A percentile compares a stretch with the other conserved stretches of the same genome.
phyloP scores from a whole-genome alignment of 1,140 invertebrate species.

The Caligus rogercresseyi region DNA sequence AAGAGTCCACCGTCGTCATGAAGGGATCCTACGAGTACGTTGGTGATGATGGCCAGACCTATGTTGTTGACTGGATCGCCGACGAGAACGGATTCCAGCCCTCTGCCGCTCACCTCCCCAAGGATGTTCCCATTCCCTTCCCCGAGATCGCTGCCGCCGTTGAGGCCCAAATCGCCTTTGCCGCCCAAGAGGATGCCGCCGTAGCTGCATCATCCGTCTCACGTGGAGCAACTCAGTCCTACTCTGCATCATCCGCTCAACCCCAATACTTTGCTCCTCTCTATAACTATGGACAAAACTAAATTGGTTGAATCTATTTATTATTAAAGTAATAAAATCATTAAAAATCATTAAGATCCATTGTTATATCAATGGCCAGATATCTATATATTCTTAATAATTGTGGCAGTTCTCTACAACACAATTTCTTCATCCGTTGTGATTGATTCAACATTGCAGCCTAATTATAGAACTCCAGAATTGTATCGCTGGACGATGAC shows the following conservation, averaged over 20 bases:
- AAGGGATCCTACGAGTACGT: conserved; percentile 21
- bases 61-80: conserved; percentile 32
- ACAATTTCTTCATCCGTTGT: no score
- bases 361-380: no score
- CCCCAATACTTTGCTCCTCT: not conserved
- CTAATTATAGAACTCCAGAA: no score
- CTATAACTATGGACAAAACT: not conserved
- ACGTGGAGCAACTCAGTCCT: not conserved
- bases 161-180: conserved; percentile 14
- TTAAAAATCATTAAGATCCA: no score
- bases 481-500: no score
- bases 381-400: no score
- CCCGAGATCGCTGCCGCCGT: conserved; percentile 19
- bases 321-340: no score
- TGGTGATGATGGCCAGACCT: conserved; percentile 19
- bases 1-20: not conserved
- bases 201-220: not conserved
- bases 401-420: no score
- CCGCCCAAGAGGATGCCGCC: conserved; percentile 1
- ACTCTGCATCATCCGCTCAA: not conserved
- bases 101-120: conserved; percentile 32
- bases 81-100: conserved; percentile 46
- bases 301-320: no score
- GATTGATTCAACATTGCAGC: no score
- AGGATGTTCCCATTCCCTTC: not conserved